Conservation (phyloP, 1,140 invertebrate genomes). For the Triops cancriformis region DNA sequence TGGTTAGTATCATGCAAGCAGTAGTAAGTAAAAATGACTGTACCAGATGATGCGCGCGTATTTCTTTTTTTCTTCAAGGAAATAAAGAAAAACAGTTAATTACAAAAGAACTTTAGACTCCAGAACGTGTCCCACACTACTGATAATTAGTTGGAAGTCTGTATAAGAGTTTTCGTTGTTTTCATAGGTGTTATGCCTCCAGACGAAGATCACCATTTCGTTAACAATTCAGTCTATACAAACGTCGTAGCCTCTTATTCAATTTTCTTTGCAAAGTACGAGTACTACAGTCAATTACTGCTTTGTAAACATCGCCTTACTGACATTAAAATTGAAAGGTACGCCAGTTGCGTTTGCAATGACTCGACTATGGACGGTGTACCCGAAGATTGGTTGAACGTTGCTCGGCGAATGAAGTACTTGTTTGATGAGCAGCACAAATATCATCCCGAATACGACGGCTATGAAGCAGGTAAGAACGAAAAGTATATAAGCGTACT, state of each 20-base stretch:
- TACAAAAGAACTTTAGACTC: too few species aligned
- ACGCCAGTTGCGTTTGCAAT: slow-evolving; percentile 31
- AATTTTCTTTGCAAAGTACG: slow-evolving; percentile 35
- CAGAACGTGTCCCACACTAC: too few species aligned
- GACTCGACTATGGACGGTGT: slow-evolving; percentile 26
- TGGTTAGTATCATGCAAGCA: slow-evolving; percentile 24
- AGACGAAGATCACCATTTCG: slow-evolving; percentile 40
- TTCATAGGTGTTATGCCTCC: slow-evolving; percentile 43
- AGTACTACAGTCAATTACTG: not conserved
- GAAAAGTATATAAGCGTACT: not conserved
- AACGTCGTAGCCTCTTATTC: slow-evolving; percentile 39
- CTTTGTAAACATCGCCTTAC: too few species aligned
- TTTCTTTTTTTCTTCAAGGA: too few species aligned
- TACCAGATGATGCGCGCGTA: too few species aligned
- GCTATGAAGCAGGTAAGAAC: slow-evolving; percentile 28
- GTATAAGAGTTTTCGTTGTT: too few species aligned
- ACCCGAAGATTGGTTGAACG: slow-evolving; percentile 32
- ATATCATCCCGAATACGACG: slow-evolving; percentile 35
- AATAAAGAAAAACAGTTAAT: too few species aligned
- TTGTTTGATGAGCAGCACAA: slow-evolving; percentile 31
- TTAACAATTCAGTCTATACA: slow-evolving; percentile 42
- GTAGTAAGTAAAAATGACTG: too few species aligned
- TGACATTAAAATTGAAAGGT: slow-evolving; percentile 23
- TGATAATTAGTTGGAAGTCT: too few species aligned
- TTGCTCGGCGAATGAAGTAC: slow-evolving; percentile 30